Evolutionary conservation across 2,113 vertebrate genomes (phyloP).

Genomic region (Leptobrachium ailaonicum): DNA sequence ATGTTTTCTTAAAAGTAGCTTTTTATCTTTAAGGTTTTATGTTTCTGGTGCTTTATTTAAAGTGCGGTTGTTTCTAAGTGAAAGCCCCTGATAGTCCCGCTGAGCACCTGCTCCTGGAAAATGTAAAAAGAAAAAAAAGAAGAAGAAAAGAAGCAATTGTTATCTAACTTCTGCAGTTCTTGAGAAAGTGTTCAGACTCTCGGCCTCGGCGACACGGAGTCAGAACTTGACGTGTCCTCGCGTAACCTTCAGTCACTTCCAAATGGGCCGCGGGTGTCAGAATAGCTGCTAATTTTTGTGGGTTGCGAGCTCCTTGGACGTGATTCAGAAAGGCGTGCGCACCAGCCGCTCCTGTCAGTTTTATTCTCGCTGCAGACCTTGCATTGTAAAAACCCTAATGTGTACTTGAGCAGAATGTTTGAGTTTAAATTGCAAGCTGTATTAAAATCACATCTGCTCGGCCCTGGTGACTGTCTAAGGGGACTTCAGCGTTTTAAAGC

Average conservation of each 20-base stretch:
- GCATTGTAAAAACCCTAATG: slow-evolving; percentile 23
- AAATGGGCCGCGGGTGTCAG: slow-evolving; percentile 5
- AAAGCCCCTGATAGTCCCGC: background rate
- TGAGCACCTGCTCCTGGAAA: background rate
- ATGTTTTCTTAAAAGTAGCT: background rate
- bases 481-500: slow-evolving; percentile 20
- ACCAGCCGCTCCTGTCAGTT: background rate
- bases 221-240: background rate
- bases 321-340: background rate
- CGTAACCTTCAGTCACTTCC: slow-evolving; percentile 5
- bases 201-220: background rate
- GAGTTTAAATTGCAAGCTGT: slow-evolving; percentile 40
- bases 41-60: background rate
- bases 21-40: background rate
- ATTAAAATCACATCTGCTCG: slow-evolving; percentile 52
- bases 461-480: slow-evolving; percentile 42
- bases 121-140: background rate
- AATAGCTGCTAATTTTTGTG: slow-evolving; percentile 11
- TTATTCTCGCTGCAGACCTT: background rate
- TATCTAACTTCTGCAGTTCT: background rate
- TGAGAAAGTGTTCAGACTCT: background rate
- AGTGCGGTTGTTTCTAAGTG: background rate
- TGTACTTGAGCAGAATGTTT: slow-evolving; percentile 40
- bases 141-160: background rate
- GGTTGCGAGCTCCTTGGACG: background rate